A percentile compares a stretch with the other conserved stretches of the same genome.
These are phyloP conservation scores for Dendrolimus kikuchii DNA, from an alignment of 1,140 invertebrate species.

Conservation along the genomic window DNA sequence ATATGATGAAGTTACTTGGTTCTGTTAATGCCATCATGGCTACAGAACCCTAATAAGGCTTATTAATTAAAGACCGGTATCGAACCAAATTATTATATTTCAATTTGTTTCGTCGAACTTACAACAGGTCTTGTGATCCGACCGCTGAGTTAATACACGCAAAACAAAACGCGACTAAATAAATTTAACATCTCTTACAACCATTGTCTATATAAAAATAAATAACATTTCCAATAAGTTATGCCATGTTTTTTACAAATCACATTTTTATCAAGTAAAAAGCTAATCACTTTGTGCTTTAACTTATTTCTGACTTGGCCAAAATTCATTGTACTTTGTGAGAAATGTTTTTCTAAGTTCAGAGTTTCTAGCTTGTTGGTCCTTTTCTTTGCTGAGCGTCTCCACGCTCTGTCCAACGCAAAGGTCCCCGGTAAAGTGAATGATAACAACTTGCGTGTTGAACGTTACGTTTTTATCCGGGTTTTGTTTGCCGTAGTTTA, in stretches of 20 bases:
- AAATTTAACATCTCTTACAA: constrained; percentile 34
- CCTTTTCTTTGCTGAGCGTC: constrained; percentile 61
- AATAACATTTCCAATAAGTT: constrained; percentile 13
- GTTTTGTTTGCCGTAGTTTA: constrained; percentile 40
- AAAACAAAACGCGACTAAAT: constrained; percentile 29
- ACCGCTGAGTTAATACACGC: constrained; percentile 29
- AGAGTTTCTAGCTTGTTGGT: constrained; percentile 61
- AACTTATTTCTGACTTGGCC: constrained; percentile 55
- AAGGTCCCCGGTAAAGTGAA: constrained; percentile 60
- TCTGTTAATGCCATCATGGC: too few species aligned
- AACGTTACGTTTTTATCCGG: constrained; percentile 61
- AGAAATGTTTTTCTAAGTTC: constrained; percentile 63
- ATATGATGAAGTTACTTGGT: too few species aligned
- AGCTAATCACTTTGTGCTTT: constrained; percentile 9
- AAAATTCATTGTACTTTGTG: constrained; percentile 63
- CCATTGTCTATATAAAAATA: constrained; percentile 20
- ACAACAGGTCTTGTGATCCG: too few species aligned
- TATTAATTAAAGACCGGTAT: constrained; percentile 6
- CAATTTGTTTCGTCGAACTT: constrained; percentile 14
- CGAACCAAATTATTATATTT: constrained; percentile 9
- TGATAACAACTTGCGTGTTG: constrained; percentile 62
- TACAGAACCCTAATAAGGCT: background rate
- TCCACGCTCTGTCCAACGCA: constrained; percentile 66
- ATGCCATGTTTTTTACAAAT: constrained; percentile 8
- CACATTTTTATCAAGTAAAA: background rate